A percentile compares a stretch with the other conserved stretches of the same genome.
These are phyloP conservation scores for Drosophila funebris DNA, from an alignment of 1,140 invertebrate species.

Conservation along the genomic window DNA sequence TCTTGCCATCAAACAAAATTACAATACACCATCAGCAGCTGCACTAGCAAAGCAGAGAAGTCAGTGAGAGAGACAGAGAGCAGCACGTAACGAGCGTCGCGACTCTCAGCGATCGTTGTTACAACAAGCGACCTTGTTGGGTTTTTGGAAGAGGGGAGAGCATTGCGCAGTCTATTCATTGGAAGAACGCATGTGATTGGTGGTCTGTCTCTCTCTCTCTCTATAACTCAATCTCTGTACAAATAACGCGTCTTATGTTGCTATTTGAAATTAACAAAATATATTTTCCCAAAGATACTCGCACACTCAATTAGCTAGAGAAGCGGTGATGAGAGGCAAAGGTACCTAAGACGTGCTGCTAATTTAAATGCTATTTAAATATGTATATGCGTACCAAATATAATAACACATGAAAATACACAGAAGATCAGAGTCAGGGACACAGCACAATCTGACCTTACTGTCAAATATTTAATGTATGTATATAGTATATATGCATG, in stretches of 20 bases:
- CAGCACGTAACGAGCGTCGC: background rate
- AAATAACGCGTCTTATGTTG: background rate
- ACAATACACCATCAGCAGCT: conserved; percentile 31
- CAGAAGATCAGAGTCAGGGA: conserved; percentile 80
- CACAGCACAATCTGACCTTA: conserved; percentile 70
- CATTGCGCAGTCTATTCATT: conserved; percentile 44
- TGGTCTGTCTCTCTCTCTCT: conserved; percentile 15
- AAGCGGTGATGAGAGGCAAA: background rate
- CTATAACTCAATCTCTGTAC: conserved; percentile 8
- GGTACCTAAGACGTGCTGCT: conserved; percentile 41
- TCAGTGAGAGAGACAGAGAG: conserved; percentile 17
- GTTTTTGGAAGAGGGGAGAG: conserved; percentile 20
- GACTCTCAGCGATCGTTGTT: conserved; percentile 25
- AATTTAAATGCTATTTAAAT: conserved; percentile 57
- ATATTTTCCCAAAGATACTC: conserved; percentile 39
- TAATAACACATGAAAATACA: conserved; percentile 58
- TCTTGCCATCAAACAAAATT: conserved; percentile 48
- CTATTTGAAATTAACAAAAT: conserved; percentile 33
- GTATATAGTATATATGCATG: background rate
- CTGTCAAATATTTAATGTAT: conserved; percentile 31
- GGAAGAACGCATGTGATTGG: conserved; percentile 30
- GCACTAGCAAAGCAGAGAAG: background rate
- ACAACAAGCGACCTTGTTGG: conserved; percentile 54
- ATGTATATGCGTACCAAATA: conserved; percentile 38
- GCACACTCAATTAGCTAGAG: conserved; percentile 27